Base-by-base conservation (phyloP, 2,797 vertebrate genomes). In the Odontamblyopus rebecca region DNA sequence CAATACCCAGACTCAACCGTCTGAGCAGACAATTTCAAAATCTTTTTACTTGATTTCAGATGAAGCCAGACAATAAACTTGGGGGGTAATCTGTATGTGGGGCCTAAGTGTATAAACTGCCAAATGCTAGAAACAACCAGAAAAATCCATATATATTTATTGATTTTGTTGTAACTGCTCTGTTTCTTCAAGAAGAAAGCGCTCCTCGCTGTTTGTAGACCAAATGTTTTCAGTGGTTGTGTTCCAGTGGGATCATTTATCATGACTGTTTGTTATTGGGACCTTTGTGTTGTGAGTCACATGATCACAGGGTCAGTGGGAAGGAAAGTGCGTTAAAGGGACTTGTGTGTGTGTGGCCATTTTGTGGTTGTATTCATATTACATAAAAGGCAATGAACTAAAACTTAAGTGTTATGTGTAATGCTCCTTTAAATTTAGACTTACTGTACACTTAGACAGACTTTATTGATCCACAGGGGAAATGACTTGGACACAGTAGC, bases 231-330 rank as follows among this genome's bases (percentile, higher is more conserved):
- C 72, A 72, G 56, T 4, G 38, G 26, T 80, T 67, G 27, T 61
- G 48, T 78, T 71, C 35, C 16, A 51, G 18, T 26, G 6, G 11
- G 15, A 18, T 2, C 11, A 11, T 67, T 13, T 44, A 50, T 41
- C 26, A 41, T 76, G 51, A 18, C 18, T 48, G 71, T 64, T 78
- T 19, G 44, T 71, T 72, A 29, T 79, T 82, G 56, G 18, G 35
- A 69, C 56, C n/a, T 54, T 54, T n/a, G 51, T 26, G 50, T 44
- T 48, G 44, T 5, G 15, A 4, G 44, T 72, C 69, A 70, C 61
- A 68, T 79, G 54, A 67, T 74, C 19, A 83, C 72, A 26, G 68
- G 32, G 57, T 61, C 73, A 15, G 75, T 82, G 64, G 70, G 48
- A 65, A 61, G n/a, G 35, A 61, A 78, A 82, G 19, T 56, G n/a